Evolutionary conservation across 2,113 vertebrate genomes (phyloP).

Genomic region (Abramis brama): DNA sequence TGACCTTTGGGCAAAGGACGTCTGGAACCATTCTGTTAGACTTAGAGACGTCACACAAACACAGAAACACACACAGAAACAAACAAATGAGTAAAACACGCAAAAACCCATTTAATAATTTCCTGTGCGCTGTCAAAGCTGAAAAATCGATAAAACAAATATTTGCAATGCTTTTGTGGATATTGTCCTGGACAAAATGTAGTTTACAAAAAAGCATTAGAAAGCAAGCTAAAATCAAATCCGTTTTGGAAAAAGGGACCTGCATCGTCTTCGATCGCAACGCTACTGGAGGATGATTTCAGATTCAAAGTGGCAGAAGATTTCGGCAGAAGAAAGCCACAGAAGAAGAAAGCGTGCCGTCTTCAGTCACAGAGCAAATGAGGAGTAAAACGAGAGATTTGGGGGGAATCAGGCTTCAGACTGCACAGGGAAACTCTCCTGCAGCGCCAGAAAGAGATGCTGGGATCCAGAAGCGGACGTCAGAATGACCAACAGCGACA

Average conservation of each 20-base stretch:
- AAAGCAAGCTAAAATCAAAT: constrained; percentile 1
- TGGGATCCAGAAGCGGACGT: constrained; percentile 54
- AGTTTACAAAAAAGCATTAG: neutral
- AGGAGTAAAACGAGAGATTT: constrained; percentile 55
- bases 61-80: constrained; percentile 20
- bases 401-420: constrained; percentile 57
- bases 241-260: neutral
- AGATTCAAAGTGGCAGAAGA: neutral
- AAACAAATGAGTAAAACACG: constrained; percentile 6
- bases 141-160: neutral
- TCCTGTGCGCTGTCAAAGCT: neutral
- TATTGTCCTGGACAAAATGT: constrained; percentile 22
- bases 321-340: neutral
- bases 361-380: constrained; percentile 55
- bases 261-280: neutral
- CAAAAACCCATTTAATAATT: neutral
- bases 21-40: constrained; percentile 7
- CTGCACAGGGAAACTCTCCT: constrained; percentile 53
- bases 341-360: constrained; percentile 18
- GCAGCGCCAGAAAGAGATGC: constrained; percentile 65
- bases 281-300: constrained; percentile 15
- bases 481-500: constrained; percentile 43
- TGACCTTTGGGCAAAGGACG: neutral
- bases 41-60: neutral
- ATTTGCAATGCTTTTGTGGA: neutral